Conservation (phyloP, 37 sponge, comb jelly and placozoan species). For the Chondrilla cf. caribensis region DNA sequence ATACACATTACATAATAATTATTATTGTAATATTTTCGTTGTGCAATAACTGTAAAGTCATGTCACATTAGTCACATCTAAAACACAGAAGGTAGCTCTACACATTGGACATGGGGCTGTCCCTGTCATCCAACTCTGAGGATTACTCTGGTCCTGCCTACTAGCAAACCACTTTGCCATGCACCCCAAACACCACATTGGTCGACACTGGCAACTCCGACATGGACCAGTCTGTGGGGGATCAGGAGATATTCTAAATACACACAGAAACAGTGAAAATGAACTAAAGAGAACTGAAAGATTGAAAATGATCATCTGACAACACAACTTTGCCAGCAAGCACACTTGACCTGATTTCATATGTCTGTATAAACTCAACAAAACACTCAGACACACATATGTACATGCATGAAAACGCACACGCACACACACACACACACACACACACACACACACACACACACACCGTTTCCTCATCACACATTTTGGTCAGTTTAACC, state of each 20-base stretch:
- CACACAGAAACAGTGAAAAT: background rate
- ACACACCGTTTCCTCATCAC: conserved; percentile 36
- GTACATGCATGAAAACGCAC: too few relatives aligned
- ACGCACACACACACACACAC: too few relatives aligned
- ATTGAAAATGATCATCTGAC: background rate
- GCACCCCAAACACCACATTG: conserved; percentile 93
- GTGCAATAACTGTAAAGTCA: too few relatives aligned
- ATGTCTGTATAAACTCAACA: too few relatives aligned
- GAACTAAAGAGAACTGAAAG: background rate
- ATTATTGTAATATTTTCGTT: too few relatives aligned
- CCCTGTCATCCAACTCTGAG: conserved; percentile 80
- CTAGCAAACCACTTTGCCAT: conserved; percentile 97
- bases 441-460: background rate
- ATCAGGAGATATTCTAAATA: background rate
- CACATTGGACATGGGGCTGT: conserved; percentile 97
- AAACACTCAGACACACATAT: too few relatives aligned
- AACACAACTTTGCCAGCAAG: too few relatives aligned
- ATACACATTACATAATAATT: too few relatives aligned
- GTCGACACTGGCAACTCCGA: conserved; percentile 80
- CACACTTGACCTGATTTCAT: too few relatives aligned
- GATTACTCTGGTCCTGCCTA: conserved; percentile 80
- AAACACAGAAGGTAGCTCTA: conserved; percentile 82
- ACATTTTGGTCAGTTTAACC: conserved; percentile 83
- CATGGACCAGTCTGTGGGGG: conserved; percentile 60
- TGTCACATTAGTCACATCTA: conserved; percentile 77